Evolutionary conservation across 2,113 vertebrate genomes (phyloP), one percentile per base, ranked within the genome.

Genomic region (Salvelinus namaycush): DNA sequence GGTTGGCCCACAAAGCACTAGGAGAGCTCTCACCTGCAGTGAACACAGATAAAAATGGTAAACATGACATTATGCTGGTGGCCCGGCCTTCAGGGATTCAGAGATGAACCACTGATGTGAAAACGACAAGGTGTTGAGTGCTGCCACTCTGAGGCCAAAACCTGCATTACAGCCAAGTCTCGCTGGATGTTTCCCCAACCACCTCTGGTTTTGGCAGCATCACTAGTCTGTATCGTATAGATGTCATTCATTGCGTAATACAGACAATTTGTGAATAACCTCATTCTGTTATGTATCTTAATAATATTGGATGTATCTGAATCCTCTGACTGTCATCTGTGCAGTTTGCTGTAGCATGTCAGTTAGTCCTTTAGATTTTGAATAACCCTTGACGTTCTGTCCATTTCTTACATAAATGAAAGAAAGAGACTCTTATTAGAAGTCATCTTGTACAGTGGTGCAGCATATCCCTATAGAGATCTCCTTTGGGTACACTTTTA

Each of bases 1-100:
- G 79, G 67, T 81, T 92, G 70, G 85, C 86, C 39, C 87, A 88
- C 51, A 80, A 74, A 39, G 89, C 89, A 5, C 87, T 92, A 82
- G 83, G 81, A 8, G 80, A 80, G 5, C 72, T 74, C 76, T 78
- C 74, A 4, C 22, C 79, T 71, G 77, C 51, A 54, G 51, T 72
- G 64, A 68, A 86, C 68, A 48, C 68, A 70, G 20, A 51, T 26
- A 75, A 29, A 29, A 48, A 18, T 44, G 31, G 54, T 54, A 73
- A 24, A 34, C 16, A 9, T 18, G 14, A 11, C 12, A 16, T 27
- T 44, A 74, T 18, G 62, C 9, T 62, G 51, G 51, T 54, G 12
- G 51, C 5, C 18, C 16, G 3, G 8, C n/a, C 5, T 62, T 62
- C 59, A 62, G 4, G 5, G 59, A 62, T 62, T 62, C n/a, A 62